Evolutionary conservation across 2,888 invertebrate species (phyloP).

Genomic region (Phymatocera aterrima): DNA sequence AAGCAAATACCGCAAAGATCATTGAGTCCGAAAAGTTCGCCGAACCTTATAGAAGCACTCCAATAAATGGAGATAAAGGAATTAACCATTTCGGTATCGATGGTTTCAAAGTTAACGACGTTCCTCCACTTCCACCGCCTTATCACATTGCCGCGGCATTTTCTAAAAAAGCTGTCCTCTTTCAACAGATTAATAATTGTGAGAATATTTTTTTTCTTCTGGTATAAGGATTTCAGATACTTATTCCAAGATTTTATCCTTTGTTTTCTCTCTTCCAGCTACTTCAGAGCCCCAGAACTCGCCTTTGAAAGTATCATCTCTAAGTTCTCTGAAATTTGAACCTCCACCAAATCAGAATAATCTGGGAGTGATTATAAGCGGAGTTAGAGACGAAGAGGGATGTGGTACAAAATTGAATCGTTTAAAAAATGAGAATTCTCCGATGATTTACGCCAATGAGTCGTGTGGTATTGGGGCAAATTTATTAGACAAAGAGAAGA

Average conservation of each 20-base stretch:
- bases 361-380: background rate
- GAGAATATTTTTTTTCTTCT: slow-evolving; percentile 46
- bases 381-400: background rate
- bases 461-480: background rate
- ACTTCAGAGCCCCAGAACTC: background rate
- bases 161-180: slow-evolving; percentile 83
- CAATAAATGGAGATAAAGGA: slow-evolving; percentile 54
- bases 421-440: slow-evolving; percentile 9
- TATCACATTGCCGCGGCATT: slow-evolving; percentile 90
- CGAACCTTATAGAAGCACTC: slow-evolving; percentile 61
- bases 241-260: background rate
- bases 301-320: slow-evolving; percentile 24
- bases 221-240: slow-evolving; percentile 50
- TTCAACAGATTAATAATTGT: slow-evolving; percentile 67
- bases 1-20: slow-evolving; percentile 69
- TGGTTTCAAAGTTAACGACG: slow-evolving; percentile 59
- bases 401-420: slow-evolving; percentile 3
- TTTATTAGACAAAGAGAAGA: background rate
- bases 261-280: slow-evolving; percentile 13
- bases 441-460: background rate
- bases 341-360: background rate
- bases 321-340: slow-evolving; percentile 16
- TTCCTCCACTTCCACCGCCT: slow-evolving; percentile 81
- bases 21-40: slow-evolving; percentile 69
- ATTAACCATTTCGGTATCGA: slow-evolving; percentile 57